These are phyloP conservation scores for Aphodius granarius DNA, from an alignment of 2,888 invertebrate genomes.

Conservation along the genomic window DNA sequence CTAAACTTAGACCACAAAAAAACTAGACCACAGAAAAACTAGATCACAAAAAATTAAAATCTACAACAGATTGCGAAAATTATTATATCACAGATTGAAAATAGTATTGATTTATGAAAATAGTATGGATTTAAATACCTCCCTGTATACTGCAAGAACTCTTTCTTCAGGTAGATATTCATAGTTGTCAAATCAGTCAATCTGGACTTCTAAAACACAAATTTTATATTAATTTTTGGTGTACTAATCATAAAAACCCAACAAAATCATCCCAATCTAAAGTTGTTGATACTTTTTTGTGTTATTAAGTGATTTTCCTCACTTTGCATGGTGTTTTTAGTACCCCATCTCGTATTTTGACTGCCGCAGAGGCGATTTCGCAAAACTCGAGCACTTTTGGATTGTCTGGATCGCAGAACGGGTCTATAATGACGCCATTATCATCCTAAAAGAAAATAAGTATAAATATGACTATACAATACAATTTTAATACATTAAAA, in stretches of 20 bases:
- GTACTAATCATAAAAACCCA: neutral
- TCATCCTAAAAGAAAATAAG: neutral
- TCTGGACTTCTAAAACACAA: conserved; percentile 17
- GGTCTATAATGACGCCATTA: conserved; percentile 27
- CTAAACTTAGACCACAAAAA: no score
- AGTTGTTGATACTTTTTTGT: neutral
- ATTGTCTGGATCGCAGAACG: conserved; percentile 65
- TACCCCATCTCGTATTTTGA: conserved; percentile 81
- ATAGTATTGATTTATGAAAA: no score
- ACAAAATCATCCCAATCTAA: no score
- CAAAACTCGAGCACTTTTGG: conserved; percentile 77
- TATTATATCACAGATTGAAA: neutral
- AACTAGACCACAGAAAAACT: no score
- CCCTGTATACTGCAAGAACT: conserved; percentile 91
- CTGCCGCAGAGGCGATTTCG: conserved; percentile 89
- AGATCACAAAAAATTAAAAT: no score
- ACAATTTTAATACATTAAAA: neutral
- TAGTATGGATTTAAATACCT: conserved; percentile 15
- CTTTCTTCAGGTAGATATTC: conserved; percentile 91
- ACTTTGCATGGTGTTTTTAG: conserved; percentile 69
- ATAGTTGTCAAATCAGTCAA: conserved; percentile 77
- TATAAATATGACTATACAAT: neutral
- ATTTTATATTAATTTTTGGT: no score
- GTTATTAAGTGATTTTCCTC: neutral
- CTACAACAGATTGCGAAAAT: no score